Evolutionary conservation across 2,888 invertebrate genomes (phyloP).

Genomic region (Yponomeuta plumbellus): DNA sequence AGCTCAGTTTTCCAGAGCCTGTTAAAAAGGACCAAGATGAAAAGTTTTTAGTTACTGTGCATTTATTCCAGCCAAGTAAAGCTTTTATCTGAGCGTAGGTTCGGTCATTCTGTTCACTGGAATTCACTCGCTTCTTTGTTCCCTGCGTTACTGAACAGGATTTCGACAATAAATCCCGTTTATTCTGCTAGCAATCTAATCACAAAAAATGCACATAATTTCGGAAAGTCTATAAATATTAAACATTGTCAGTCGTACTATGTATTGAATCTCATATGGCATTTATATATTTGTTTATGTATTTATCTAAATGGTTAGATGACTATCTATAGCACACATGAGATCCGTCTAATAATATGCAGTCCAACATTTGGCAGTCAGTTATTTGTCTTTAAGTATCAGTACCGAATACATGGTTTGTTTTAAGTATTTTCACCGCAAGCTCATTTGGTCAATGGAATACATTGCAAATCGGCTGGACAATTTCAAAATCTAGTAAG

Average conservation of each 20-base stretch:
- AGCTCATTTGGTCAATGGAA: neutral
- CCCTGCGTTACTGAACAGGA: constrained; percentile 9
- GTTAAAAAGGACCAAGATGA: too few relatives aligned
- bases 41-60: too few relatives aligned
- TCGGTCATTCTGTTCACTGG: too few relatives aligned
- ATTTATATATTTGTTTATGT: neutral
- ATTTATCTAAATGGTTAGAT: neutral
- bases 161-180: neutral
- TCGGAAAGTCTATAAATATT: constrained; percentile 2
- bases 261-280: constrained; percentile 11
- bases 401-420: neutral
- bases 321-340: constrained; percentile 1
- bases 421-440: constrained; percentile 1
- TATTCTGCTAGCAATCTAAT: constrained; percentile 6
- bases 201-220: constrained; percentile 14
- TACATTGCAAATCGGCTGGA: too few relatives aligned
- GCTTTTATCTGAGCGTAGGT: too few relatives aligned
- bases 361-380: constrained; percentile 13
- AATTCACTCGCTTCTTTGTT: neutral
- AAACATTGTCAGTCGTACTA: constrained; percentile 4
- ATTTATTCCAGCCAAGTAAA: too few relatives aligned
- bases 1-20: too few relatives aligned
- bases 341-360: constrained; percentile 9
- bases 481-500: too few relatives aligned
- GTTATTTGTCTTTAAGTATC: neutral